Evolutionary conservation across 2,888 invertebrate genomes (phyloP), one percentile per base, ranked within the genome.

Genomic region (Lasioglossum lativentre): DNA sequence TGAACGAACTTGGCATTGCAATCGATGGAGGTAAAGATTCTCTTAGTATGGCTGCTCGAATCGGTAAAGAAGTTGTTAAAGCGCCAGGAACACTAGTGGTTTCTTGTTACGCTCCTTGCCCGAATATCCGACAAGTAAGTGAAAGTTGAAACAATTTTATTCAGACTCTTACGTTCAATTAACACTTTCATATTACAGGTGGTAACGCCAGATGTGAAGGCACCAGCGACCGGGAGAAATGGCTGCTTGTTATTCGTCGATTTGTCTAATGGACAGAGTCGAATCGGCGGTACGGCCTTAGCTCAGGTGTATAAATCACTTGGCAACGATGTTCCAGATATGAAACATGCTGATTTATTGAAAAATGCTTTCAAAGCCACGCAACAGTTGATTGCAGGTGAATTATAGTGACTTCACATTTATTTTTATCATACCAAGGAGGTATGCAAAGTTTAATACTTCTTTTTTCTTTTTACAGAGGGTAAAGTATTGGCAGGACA

Each of bases 11-110:
- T 2, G 98, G 97, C 56, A 97, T 99, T 38, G 99, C 99, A 12
- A 97, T 99, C 34, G 99, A 99, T 95, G 99, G 99, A 52, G 99
- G 99, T 71, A 99, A 99, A 95, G 99, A 99, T 96, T 99, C 99
- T 12, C 96, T 99, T 30, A 99, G 99, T 80, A 99, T 99, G 99
- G 98, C 99, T 75, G 99, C 99, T 1, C 96, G 98, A 91, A 97
- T 99, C 12, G 97, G 96, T 0, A 96, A 96, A 1, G 96, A 97
- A 74, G 96, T 96, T 89, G 96, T 98, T 0, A 97, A 97, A 93
- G 97, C 98, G 0, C 98, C 98, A 52, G 99, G 99, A 34, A 98
- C 99, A 0, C 95, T 99, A 77, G 99, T 99, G 0, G 97, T 99
- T n/a, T 99, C 99, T 0, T 97, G 98, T 0, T 99, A 99, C 95